Base-by-base conservation (phyloP, 2,888 invertebrate genomes). In the Lasioglossum pauxillum region DNA sequence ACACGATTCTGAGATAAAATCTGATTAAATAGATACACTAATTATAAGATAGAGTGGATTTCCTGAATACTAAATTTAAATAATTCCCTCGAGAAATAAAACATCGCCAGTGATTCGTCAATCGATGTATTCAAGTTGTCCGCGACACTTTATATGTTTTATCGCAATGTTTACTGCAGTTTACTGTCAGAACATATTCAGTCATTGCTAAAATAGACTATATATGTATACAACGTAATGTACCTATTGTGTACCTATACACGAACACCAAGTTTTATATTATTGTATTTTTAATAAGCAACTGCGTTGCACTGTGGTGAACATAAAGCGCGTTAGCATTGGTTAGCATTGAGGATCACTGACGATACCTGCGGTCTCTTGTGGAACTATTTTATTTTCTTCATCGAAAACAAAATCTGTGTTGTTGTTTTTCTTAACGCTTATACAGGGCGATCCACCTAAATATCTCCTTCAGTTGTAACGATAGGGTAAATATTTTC, bases 331-430 rank as follows among this genome's bases (percentile, higher is more conserved):
- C 27, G 27, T 64, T 5, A 16, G 7, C 60, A 14, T 64, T 31
- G 60, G 16, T 31, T 31, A 31, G 16, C 64, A 64, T 31, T 64
- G 64, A 31, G 31, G 64, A 64, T 31, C 64, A 64, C 64, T 64
- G 64, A 64, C 7, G 31, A 31, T 64, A 64, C 31, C 64, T 31
- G 44, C 12, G 60, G 64, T 64, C 64, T 64, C 16, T 16, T 31
- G 31, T 31, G 31, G 31, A 31, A 31, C 64, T 64, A 64, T 64
- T 64, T 64, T 64, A 31, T 72, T 27, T 72, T 72, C 72, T 35
- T 27, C 44, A 44, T 27, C 27, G 44, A n/a, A 72, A 44, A 46
- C 44, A 44, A 72, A 41, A 38, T 35, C 38, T 16, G 64, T 31
- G 16, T 64, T 64, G 60, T 60, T 64, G 31, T 64, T 64, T 57